phyloP scores from a whole-genome alignment of 2,113 vertebrate genomes.

The Ptyas mucosa region DNA sequence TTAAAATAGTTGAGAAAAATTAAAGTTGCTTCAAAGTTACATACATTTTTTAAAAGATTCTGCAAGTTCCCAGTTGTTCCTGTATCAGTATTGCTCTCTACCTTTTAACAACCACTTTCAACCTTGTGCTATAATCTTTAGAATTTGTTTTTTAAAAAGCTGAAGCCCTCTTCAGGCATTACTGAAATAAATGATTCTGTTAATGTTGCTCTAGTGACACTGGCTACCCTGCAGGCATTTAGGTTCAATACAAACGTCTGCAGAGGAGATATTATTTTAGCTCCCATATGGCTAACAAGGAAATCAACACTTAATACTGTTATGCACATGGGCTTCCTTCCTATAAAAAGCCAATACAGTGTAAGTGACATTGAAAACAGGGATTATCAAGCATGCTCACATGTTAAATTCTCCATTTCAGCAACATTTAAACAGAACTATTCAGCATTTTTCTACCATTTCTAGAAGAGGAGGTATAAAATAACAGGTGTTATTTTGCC shows the following conservation, averaged over 20 bases:
- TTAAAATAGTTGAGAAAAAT: neutral
- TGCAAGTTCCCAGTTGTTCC: neutral
- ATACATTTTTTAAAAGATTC: neutral
- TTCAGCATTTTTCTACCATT: neutral
- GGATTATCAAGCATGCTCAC: neutral
- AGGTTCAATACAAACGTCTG: neutral
- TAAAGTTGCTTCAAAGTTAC: neutral
- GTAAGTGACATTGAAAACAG: neutral
- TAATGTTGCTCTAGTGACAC: neutral
- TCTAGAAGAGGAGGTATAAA: neutral
- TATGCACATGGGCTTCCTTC: neutral
- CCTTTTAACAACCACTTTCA: neutral
- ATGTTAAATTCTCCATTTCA: neutral
- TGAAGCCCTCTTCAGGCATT: neutral
- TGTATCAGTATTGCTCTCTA: neutral
- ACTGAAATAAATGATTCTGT: neutral
- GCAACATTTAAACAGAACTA: neutral
- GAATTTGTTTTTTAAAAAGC: neutral
- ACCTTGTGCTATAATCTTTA: neutral
- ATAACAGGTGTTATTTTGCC: neutral
- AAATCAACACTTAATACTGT: neutral
- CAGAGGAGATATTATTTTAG: neutral
- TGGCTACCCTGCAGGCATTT: neutral
- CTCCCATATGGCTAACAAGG: neutral
- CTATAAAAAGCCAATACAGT: neutral